These are phyloP conservation scores for Lepidostoma basale DNA, from an alignment of 1,140 invertebrate genomes.

Conservation along the genomic window DNA sequence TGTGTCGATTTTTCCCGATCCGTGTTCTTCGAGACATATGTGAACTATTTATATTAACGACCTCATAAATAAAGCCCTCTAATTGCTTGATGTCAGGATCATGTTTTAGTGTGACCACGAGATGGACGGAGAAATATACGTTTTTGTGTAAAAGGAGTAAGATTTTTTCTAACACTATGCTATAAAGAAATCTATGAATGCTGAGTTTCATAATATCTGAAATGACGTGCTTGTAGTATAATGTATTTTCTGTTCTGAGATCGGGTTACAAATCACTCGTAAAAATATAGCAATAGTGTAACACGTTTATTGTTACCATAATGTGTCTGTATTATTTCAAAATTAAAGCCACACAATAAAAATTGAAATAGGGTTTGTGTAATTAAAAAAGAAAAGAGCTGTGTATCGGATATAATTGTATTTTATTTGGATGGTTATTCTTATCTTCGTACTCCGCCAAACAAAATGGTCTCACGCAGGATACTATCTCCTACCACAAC, in stretches of 20 bases:
- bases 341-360: too few species aligned
- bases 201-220: neutral
- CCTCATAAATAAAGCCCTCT: neutral
- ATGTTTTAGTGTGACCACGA: neutral
- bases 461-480: too few species aligned
- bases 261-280: neutral
- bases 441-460: too few species aligned
- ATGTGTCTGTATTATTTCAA: too few species aligned
- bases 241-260: neutral
- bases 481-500: too few species aligned
- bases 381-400: too few species aligned
- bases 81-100: conserved; percentile 2
- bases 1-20: neutral
- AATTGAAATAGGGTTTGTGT: too few species aligned
- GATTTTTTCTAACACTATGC: neutral
- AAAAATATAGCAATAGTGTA: too few species aligned
- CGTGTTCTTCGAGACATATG: neutral
- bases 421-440: too few species aligned
- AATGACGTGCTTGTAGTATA: neutral
- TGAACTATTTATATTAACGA: neutral
- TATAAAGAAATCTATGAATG: neutral
- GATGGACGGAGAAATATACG: too few species aligned
- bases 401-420: too few species aligned
- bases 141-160: neutral
- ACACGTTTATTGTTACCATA: too few species aligned